Conservation (phyloP, 64 coral and sea anemone genomes). For the Dendronephthya gigantea region DNA sequence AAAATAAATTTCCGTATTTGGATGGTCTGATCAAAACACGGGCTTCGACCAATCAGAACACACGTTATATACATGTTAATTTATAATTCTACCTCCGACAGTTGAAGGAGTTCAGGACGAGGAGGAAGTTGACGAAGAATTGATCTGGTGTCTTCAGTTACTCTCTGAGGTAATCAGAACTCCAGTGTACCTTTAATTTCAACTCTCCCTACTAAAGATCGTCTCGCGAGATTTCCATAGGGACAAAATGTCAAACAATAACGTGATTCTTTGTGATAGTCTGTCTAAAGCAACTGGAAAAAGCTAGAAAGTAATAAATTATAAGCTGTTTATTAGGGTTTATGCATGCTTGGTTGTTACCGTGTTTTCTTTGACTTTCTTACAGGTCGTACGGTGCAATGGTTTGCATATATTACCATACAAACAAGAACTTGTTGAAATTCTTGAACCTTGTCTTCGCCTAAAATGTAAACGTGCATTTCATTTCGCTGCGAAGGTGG, state of each 20-base stretch:
- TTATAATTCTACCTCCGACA: background rate
- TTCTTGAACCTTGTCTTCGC: slow-evolving; percentile 19
- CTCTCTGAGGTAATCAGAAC: slow-evolving; percentile 51
- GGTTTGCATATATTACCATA: slow-evolving; percentile 50
- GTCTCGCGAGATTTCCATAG: too few relatives aligned
- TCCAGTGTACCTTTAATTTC: background rate
- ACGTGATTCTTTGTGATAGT: too few relatives aligned
- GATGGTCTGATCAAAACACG: background rate
- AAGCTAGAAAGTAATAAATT: too few relatives aligned
- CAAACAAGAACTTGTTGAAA: slow-evolving; percentile 38
- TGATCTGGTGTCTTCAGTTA: slow-evolving; percentile 90
- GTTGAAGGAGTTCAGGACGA: slow-evolving; percentile 68
- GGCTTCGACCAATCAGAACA: too few relatives aligned
- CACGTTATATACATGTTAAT: too few relatives aligned
- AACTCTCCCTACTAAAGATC: background rate
- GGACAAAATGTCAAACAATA: too few relatives aligned
- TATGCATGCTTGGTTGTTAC: background rate
- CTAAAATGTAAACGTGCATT: slow-evolving; percentile 84
- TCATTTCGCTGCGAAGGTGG: slow-evolving; percentile 32
- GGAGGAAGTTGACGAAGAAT: slow-evolving; percentile 86
- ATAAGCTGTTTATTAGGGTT: too few relatives aligned
- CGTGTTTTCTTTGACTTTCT: background rate
- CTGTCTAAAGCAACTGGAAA: too few relatives aligned
- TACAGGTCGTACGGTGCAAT: slow-evolving; percentile 73
- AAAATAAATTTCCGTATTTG: background rate